Evolutionary conservation across 2,888 invertebrate genomes (phyloP), one percentile per base, ranked within the genome.

Genomic region (Linyphia triangularis): DNA sequence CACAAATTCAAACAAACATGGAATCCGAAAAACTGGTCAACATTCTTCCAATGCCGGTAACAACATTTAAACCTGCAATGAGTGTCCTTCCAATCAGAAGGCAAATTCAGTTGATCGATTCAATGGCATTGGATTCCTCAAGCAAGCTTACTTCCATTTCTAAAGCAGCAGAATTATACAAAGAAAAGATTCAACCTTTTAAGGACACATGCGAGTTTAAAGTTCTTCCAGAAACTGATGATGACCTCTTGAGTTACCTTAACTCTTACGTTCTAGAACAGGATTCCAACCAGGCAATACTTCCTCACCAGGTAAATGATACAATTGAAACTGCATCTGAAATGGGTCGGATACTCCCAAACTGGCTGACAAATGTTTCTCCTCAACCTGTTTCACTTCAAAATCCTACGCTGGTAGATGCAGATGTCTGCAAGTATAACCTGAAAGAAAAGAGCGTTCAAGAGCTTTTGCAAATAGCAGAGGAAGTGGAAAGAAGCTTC

Each of bases 381-480:
- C 37, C 69, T 19, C n/a, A 28, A 33, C n/a, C 69, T 7, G 16
- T 51, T 13, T 1, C 13, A 51, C 22, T 4, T 24, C 9, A 7
- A 24, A 22, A 24, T 19, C 10, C 57, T 5, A 19, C 3, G 33
- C 16, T 33, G 67, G 33, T 26, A 63, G 26, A 63, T 26, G 26
- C 16, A 1, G 63, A 63, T 16, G n/a, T 22, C 30, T n/a, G 26
- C n/a, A 59, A 69, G 59, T 24, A 26, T 28, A 30, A 67, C 19
- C 24, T 88, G 4, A 69, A 70, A 78, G 83, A 93, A 93, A 91
- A 93, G 93, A 89, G 92, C 9, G 91, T 92, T 16, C 89, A 91
- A 57, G 91, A 91, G 40, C 91, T 92, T 57, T 91, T 93, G 72
- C 91, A 93, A 37, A 93, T 73, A 92, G 88, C 67, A 67, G 90